Percentiles rank a stretch among this genome's conserved stretches.
phyloP scores from a whole-genome alignment of 1,140 invertebrate genomes.

The Helicoverpa zea region DNA sequence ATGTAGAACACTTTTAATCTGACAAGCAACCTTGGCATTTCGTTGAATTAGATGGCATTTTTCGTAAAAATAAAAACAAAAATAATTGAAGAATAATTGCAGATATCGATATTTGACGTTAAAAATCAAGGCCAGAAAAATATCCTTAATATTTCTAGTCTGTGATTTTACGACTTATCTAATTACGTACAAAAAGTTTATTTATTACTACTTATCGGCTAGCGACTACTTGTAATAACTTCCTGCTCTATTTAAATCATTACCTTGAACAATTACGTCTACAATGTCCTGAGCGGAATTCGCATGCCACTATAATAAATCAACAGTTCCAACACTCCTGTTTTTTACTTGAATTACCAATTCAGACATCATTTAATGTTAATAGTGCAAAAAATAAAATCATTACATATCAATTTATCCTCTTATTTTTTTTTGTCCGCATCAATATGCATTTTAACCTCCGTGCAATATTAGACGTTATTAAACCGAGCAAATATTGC shows the following conservation, averaged over 20 bases:
- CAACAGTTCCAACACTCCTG: neutral
- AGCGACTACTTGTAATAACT: conserved; percentile 25
- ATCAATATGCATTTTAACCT: neutral
- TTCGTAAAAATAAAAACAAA: conserved; percentile 5
- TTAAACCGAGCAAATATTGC: conserved; percentile 7
- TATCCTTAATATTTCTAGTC: neutral
- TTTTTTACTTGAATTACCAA: neutral
- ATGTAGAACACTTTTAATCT: conserved; percentile 14
- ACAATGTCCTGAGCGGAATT: conserved; percentile 35
- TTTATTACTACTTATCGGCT: conserved; percentile 33
- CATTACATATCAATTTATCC: neutral
- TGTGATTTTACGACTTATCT: conserved; percentile 10
- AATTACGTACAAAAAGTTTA: conserved; percentile 32
- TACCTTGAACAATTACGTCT: conserved; percentile 37
- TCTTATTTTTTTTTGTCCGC: neutral
- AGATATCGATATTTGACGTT: neutral
- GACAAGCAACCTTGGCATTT: conserved; percentile 40
- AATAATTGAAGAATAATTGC: conserved; percentile 10
- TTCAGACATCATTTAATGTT: neutral
- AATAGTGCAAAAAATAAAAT: neutral
- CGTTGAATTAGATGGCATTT: conserved; percentile 8
- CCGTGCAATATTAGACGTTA: conserved; percentile 6
- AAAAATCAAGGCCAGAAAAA: conserved; percentile 2
- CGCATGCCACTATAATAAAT: conserved; percentile 17
- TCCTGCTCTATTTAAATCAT: conserved; percentile 44